phyloP scores from a whole-genome alignment of 2,113 vertebrate genomes.

The Trogon melanurus region DNA sequence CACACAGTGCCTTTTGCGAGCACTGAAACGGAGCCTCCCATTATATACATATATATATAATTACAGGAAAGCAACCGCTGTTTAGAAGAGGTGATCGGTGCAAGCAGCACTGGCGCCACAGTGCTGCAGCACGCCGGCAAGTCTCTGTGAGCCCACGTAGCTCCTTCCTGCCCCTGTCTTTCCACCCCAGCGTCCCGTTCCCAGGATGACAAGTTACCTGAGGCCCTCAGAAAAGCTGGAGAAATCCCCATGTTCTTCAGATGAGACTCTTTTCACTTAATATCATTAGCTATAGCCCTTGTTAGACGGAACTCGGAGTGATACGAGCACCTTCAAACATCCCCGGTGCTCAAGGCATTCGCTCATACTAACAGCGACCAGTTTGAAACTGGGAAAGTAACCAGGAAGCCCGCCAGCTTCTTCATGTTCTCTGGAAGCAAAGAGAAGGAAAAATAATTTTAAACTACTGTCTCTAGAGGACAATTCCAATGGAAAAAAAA shows the following conservation, averaged over 20 bases:
- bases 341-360: neutral
- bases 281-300: neutral
- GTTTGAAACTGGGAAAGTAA: neutral
- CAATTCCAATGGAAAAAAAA: neutral
- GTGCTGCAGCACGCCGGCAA: neutral
- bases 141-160: neutral
- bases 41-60: neutral
- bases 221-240: neutral
- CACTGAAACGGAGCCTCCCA: neutral
- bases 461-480: neutral
- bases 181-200: neutral
- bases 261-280: neutral
- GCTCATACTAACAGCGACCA: neutral
- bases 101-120: neutral
- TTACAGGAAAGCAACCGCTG: neutral
- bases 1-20: neutral
- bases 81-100: neutral
- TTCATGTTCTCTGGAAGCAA: neutral
- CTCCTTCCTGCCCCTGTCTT: neutral
- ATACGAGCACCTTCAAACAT: fast-evolving
- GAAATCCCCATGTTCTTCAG: neutral
- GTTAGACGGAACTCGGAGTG: fast-evolving
- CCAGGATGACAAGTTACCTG: neutral
- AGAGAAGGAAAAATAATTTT: neutral
- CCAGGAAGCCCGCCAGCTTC: neutral